These are phyloP conservation scores for Malurus melanocephalus DNA, from an alignment of 2,113 vertebrate species.

Conservation along the genomic window DNA sequence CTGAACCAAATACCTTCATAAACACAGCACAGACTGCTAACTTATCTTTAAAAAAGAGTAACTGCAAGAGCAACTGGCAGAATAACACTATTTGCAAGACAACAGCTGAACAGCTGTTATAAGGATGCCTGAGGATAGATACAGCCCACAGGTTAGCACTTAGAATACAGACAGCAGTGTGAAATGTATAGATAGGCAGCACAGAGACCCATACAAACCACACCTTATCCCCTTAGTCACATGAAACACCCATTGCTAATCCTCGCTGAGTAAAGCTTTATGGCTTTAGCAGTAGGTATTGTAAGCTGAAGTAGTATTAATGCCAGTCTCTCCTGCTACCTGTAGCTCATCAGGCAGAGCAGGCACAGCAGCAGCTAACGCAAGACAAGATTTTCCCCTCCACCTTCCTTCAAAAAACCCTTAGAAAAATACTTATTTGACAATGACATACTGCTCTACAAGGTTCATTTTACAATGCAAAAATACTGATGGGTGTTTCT, in stretches of 20 bases:
- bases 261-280: background rate
- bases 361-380: background rate
- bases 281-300: background rate
- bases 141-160: background rate
- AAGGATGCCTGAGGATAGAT: background rate
- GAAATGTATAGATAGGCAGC: background rate
- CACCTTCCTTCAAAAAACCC: background rate
- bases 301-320: background rate
- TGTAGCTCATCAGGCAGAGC: background rate
- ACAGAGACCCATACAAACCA: background rate
- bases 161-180: background rate
- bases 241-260: constrained; percentile 14
- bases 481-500: background rate
- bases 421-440: background rate
- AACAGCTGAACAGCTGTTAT: background rate
- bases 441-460: background rate
- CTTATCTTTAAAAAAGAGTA: background rate
- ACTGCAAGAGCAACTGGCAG: background rate
- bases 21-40: background rate
- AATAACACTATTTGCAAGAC: background rate
- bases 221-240: background rate
- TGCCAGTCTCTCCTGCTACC: background rate
- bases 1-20: background rate
- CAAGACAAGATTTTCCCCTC: background rate
- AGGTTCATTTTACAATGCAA: background rate